Evolutionary conservation across 2,888 invertebrate genomes (phyloP).

Genomic region (Pollenia angustigena): DNA sequence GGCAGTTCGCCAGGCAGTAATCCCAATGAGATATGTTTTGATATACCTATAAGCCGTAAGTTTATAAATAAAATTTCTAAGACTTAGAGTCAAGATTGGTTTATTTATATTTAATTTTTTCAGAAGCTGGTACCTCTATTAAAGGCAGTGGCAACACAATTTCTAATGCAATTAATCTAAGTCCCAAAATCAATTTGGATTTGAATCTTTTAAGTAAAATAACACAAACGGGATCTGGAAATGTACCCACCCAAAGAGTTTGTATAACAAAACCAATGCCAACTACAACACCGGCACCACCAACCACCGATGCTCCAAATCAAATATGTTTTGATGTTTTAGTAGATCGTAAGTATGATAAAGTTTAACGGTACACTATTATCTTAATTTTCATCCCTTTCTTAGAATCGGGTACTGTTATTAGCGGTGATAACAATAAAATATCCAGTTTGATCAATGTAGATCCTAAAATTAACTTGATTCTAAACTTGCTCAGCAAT

Average conservation of each 20-base stretch:
- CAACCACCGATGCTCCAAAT: background rate
- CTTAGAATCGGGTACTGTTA: background rate
- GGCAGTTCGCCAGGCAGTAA: background rate
- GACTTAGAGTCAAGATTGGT: background rate
- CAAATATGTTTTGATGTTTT: slow-evolving; percentile 51
- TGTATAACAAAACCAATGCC: slow-evolving; percentile 13
- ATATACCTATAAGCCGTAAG: slow-evolving; percentile 37
- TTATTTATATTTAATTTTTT: background rate
- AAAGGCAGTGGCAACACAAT: slow-evolving; percentile 15
- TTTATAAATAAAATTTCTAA: background rate
- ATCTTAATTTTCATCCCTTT: too few species aligned
- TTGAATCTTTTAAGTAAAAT: slow-evolving; percentile 44
- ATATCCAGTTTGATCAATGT: slow-evolving; percentile 6
- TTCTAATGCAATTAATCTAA: slow-evolving; percentile 12
- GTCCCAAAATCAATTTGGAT: slow-evolving; percentile 39
- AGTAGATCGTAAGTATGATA: slow-evolving; percentile 34
- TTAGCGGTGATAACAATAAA: slow-evolving; percentile 17
- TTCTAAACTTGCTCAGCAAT: slow-evolving; percentile 33
- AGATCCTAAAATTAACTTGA: slow-evolving; percentile 14
- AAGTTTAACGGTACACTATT: background rate
- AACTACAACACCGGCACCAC: background rate
- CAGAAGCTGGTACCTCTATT: slow-evolving; percentile 12
- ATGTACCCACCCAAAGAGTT: slow-evolving; percentile 30
- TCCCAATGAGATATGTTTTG: slow-evolving; percentile 51
- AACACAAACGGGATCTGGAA: background rate